Conservation (phyloP, 2,797 vertebrate species). For the Lacerta agilis region DNA sequence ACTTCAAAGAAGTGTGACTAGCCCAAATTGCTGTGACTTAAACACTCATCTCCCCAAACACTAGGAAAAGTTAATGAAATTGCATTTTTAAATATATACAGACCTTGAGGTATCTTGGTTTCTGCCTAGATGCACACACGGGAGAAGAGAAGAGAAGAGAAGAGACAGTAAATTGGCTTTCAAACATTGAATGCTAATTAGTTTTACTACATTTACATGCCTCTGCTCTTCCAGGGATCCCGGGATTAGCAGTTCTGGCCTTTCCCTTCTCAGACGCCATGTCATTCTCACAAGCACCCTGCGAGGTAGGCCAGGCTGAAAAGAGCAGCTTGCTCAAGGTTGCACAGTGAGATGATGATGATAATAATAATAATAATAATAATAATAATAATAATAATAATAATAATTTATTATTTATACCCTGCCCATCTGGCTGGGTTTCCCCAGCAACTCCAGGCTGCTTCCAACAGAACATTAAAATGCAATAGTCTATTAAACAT, state of each 20-base stretch:
- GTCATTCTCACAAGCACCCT: too few relatives aligned
- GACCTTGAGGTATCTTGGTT: conserved; percentile 27
- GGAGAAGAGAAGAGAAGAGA: neutral
- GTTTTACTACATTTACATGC: neutral
- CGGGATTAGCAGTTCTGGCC: too few relatives aligned
- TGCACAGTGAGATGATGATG: neutral
- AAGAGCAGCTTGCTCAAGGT: neutral
- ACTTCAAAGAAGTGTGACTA: too few relatives aligned
- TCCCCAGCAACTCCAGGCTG: too few relatives aligned
- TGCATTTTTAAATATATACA: neutral
- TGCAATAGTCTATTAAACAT: too few relatives aligned
- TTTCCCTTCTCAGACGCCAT: neutral
- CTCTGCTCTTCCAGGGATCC: too few relatives aligned
- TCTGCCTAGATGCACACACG: neutral
- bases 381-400: too few relatives aligned
- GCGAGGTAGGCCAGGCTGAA: neutral
- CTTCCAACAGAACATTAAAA: too few relatives aligned
- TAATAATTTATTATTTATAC: too few relatives aligned
- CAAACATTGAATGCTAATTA: neutral
- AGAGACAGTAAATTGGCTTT: fast-evolving
- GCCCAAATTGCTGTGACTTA: neutral
- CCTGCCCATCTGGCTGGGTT: too few relatives aligned
- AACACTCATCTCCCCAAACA: too few relatives aligned
- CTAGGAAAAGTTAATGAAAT: neutral
- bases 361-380: too few relatives aligned